Evolutionary conservation across 2,113 vertebrate species (phyloP).

Genomic region (western clawed frog (Xenopus tropicalis)): DNA sequence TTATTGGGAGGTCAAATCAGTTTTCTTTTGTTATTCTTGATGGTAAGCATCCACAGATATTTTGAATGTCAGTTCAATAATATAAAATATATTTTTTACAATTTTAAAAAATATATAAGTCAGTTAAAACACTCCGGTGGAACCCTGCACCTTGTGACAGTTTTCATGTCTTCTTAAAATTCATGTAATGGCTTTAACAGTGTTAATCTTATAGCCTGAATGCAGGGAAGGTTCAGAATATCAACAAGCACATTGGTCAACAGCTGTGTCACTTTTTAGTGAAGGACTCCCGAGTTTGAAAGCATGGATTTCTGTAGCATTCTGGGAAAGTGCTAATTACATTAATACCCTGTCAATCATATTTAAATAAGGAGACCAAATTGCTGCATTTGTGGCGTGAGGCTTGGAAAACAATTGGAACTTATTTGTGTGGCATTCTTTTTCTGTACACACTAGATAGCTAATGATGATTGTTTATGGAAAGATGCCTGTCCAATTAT

Average conservation of each 20-base stretch:
- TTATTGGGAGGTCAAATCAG: too few species aligned
- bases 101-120: conserved; percentile 47
- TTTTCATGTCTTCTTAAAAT: conserved; percentile 56
- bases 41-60: too few species aligned
- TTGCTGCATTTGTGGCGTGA: conserved; percentile 70
- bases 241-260: conserved; percentile 77
- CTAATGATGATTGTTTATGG: conserved; percentile 88
- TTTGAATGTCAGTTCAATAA: too few species aligned
- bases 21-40: too few species aligned
- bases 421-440: conserved; percentile 69
- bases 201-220: conserved; percentile 9
- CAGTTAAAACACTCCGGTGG: conserved; percentile 56
- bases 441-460: conserved; percentile 68
- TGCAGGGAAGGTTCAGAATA: conserved; percentile 66
- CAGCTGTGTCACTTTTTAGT: conserved; percentile 71
- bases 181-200: too few species aligned
- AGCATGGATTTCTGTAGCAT: conserved; percentile 65
- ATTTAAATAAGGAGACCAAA: conserved; percentile 62
- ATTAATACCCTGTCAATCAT: conserved; percentile 80
- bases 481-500: conserved; percentile 98
- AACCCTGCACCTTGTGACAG: conserved; percentile 62
- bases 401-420: conserved; percentile 64
- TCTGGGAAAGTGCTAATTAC: conserved; percentile 71
- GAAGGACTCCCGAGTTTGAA: conserved; percentile 75
- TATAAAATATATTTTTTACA: too few species aligned